Percentiles rank a stretch among this genome's conserved stretches.
These are phyloP conservation scores for Tor tambroides DNA, from an alignment of 2,113 vertebrate species.

Conservation along the genomic window DNA sequence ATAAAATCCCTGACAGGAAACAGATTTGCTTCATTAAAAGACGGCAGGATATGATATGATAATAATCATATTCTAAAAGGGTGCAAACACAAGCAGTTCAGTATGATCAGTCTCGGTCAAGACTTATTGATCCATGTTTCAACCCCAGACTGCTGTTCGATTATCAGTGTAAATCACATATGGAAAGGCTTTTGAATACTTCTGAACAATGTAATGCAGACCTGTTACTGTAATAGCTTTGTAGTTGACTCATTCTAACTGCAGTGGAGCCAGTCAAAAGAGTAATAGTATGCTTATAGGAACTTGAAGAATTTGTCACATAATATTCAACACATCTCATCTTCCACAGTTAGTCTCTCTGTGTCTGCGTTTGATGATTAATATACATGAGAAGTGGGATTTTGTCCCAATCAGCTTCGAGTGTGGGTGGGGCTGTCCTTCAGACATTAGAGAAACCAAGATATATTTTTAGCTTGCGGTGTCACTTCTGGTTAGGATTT, in stretches of 20 bases:
- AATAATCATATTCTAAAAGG: conserved; percentile 17
- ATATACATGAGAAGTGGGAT: neutral
- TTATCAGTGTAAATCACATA: neutral
- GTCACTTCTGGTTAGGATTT: neutral
- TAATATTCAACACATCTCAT: neutral
- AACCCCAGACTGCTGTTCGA: conserved; percentile 9
- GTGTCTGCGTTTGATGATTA: neutral
- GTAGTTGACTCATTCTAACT: neutral
- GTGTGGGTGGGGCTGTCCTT: neutral
- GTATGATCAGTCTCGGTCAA: conserved; percentile 56
- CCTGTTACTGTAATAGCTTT: neutral
- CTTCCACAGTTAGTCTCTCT: neutral
- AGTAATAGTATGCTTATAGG: neutral
- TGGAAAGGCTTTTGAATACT: neutral
- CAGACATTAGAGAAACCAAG: neutral
- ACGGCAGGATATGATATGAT: conserved; percentile 1
- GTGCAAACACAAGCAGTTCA: conserved; percentile 57
- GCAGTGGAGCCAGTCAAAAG: neutral
- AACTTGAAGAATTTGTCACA: neutral
- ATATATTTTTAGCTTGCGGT: too few species aligned
- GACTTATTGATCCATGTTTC: conserved; percentile 47
- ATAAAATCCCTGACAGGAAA: neutral
- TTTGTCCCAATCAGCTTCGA: neutral
- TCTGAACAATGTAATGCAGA: neutral
- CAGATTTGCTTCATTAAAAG: conserved; percentile 12